A percentile compares a stretch with the other conserved stretches of the same genome.
Conservation (phyloP, 2,113 vertebrate genomes). For the Gymnarchus niloticus region DNA sequence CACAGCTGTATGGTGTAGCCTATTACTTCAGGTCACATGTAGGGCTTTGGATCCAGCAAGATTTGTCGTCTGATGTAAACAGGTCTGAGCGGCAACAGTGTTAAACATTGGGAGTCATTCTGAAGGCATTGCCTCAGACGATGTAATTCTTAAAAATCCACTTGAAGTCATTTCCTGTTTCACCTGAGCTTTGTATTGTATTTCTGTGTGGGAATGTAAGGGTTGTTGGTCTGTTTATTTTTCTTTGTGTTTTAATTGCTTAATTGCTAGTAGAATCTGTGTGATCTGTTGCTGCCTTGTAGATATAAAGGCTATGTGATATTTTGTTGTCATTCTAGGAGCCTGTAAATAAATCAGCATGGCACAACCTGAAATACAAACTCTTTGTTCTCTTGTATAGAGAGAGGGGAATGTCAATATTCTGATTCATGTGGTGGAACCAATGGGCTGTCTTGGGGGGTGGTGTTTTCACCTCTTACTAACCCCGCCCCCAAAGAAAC, state of each 20-base stretch:
- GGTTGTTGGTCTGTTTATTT: background rate
- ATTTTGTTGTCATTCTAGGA: background rate
- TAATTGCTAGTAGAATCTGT: background rate
- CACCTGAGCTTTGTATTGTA: background rate
- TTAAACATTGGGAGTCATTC: background rate
- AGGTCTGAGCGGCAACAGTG: background rate
- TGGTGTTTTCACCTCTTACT: no score
- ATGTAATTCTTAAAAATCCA: background rate
- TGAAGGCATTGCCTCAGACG: background rate
- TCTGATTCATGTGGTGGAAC: conserved; percentile 6
- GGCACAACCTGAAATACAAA: background rate
- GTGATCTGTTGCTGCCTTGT: background rate
- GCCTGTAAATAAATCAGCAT: background rate
- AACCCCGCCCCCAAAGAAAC: background rate
- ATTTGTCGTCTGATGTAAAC: background rate
- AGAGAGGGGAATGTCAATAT: background rate
- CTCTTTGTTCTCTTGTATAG: background rate
- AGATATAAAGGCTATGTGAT: background rate
- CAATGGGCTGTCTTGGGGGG: no score
- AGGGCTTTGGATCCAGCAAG: background rate
- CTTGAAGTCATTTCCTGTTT: background rate
- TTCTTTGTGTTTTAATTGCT: background rate
- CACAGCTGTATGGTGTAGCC: background rate
- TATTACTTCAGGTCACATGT: background rate
- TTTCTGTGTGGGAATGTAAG: background rate